Conservation (phyloP, 2,797 vertebrate species). For the Helostoma temminkii region DNA sequence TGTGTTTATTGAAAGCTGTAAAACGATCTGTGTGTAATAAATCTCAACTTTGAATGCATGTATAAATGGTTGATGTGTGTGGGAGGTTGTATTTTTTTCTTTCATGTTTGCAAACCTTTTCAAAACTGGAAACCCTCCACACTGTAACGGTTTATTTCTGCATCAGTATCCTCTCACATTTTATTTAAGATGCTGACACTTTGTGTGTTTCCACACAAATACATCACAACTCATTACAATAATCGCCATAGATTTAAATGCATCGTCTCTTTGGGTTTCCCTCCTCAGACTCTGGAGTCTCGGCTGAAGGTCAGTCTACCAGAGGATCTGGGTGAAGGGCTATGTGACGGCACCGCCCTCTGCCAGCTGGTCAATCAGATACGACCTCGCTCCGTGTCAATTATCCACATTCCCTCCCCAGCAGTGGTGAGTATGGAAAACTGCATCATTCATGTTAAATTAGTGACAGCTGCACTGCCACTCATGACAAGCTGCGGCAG, state of each 20-base stretch:
- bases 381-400: constrained; percentile 86
- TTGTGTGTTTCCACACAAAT: too few relatives aligned
- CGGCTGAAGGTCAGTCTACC: constrained; percentile 85
- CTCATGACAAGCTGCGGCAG: too few relatives aligned
- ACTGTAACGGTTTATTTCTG: neutral
- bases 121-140: neutral
- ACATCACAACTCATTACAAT: neutral
- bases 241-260: neutral
- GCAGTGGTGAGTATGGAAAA: constrained; percentile 87
- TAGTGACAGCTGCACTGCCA: too few relatives aligned
- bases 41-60: neutral
- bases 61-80: neutral
- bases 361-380: constrained; percentile 92
- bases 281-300: constrained; percentile 85
- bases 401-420: constrained; percentile 92
- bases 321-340: constrained; percentile 86
- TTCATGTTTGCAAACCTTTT: neutral
- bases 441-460: too few relatives aligned
- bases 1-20: neutral
- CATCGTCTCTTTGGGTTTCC: neutral
- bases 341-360: constrained; percentile 88
- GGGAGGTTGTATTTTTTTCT: neutral
- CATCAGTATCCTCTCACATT: neutral
- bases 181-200: neutral
- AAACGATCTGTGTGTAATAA: neutral